Base-by-base conservation (phyloP, 2,888 invertebrate species). In the Cerastoderma edule region DNA sequence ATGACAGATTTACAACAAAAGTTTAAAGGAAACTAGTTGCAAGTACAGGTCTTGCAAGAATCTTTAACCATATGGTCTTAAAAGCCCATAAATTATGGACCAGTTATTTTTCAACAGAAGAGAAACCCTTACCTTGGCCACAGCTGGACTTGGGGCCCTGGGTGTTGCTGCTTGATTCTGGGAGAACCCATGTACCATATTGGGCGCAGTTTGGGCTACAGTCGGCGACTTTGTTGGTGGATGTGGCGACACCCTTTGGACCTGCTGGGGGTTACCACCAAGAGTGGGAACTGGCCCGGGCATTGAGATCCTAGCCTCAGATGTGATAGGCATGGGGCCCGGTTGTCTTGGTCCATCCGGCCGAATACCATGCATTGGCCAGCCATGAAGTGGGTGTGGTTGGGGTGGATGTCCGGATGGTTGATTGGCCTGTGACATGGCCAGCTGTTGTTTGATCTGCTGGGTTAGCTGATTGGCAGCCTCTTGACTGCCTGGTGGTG, bases 121-220 rank as follows among this genome's bases (percentile, higher is more conserved):
- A n/a, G n/a, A n/a, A n/a, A n/a, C n/a, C n/a, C n/a, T 28, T 69
- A 82, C 82, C 82, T 84, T 84, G 19, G 79, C 79, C 10, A 82
- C 79, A 64, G 76, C 76, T 39, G 84, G 84, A 56, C 84, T 84
- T 8, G 82, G 80, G 8, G 80, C 78, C 54, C 83, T 63, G 13
- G 80, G 79, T 6, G 80, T 75, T 28, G 79, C 67, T 48, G 78
- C 72, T 67, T 83, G 75, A 66, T 79, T 74, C 50, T 71, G 69
- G 28, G 83, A 75, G 76, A 80, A 77, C 33, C 81, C 72, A 50
- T 50, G 50, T 8, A 77, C 83, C 78, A 86, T 80, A 30, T 81
- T 86, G 10, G 86, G 86, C 33, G 86, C 86, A 16, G 84, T 86
- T 70, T 86, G 86, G 19, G 86, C 86, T 16, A 86, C 74, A 2